Evolutionary conservation across 2,888 invertebrate genomes (phyloP), one percentile per base, ranked within the genome.

Genomic region (Drosophila diplacantha): DNA sequence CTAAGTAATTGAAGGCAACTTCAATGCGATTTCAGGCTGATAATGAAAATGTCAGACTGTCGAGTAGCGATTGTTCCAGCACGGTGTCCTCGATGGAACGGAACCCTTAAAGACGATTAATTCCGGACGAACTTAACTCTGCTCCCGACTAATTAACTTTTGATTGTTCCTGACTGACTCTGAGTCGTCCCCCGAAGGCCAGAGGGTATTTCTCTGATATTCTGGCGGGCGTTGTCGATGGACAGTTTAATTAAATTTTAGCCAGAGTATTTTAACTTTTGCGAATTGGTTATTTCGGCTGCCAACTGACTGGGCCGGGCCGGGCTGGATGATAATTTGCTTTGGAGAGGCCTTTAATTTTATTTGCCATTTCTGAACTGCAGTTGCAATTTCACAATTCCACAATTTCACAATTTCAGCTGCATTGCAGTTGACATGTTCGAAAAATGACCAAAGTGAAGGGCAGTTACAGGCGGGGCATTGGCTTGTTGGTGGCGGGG

Each of bases 391-490:
- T 44, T 29, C 18, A 26, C 41, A 43, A 43, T 11, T 43, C 26
- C 26, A 44, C 24, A 44, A 29, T 29, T 44, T 18, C 29, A 44
- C 44, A 29, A 44, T 44, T 78, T 67, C 63, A 65, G 70, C 83
- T 76, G 83, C 74, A 82, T 63, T 78, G 77, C 83, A 82, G 74
- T 56, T 82, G 83, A 80, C 77, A 70, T 81, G 80, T 69, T 68
- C 61, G 62, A 44, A 68, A 79, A 66, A 62, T 67, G 69, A 41
- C 46, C 51, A 66, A 79, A 75, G 65, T 69, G 46, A 57, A 53
- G 61, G 43, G 37, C 69, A 53, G 51, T 52, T 61, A 56, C 55
- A 41, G 18, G 44, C 26, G 26, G 16, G 8, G 35, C 52, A 51
- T 62, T 64, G 71, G 66, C 63, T 46, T 14, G 14, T 5, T 20